These are phyloP conservation scores for Phaethon lepturus DNA, from an alignment of 2,113 vertebrate genomes.

Conservation along the genomic window DNA sequence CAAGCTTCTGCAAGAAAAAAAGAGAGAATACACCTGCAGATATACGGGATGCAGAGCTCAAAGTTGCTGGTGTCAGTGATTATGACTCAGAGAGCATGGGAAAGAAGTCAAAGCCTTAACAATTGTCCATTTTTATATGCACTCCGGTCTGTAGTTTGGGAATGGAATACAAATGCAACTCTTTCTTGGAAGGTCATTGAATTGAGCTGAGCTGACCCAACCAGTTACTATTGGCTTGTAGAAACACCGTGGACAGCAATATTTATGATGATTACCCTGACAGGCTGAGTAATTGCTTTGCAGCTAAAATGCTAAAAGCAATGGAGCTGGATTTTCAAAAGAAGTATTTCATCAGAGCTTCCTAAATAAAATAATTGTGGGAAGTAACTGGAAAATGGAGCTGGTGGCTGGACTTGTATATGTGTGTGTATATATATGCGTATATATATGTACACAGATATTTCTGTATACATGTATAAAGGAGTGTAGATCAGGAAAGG, in stretches of 20 bases:
- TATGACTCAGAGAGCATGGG: constrained; percentile 8
- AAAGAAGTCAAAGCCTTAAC: background rate
- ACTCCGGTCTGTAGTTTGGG: background rate
- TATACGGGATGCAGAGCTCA: background rate
- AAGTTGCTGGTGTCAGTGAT: background rate
- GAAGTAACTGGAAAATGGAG: constrained; percentile 3
- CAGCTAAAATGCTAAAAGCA: constrained; percentile 51
- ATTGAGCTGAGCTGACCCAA: constrained; percentile 27
- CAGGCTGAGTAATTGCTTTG: constrained; percentile 36
- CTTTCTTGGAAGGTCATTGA: constrained; percentile 29
- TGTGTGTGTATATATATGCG: background rate
- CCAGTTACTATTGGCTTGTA: constrained; percentile 19
- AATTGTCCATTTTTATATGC: background rate
- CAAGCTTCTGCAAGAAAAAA: background rate
- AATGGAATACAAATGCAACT: background rate
- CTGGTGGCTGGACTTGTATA: background rate
- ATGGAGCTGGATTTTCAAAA: constrained; percentile 9
- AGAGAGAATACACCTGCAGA: background rate
- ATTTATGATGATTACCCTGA: constrained; percentile 50
- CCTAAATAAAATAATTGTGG: constrained; percentile 37
- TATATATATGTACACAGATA: background rate
- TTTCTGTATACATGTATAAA: background rate
- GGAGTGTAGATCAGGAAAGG: background rate
- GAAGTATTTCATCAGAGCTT: constrained; percentile 26
- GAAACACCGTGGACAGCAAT: constrained; percentile 2